Evolutionary conservation across 2,113 vertebrate species (phyloP), one percentile per base, ranked within the genome.

Genomic region (Rattus rattus): DNA sequence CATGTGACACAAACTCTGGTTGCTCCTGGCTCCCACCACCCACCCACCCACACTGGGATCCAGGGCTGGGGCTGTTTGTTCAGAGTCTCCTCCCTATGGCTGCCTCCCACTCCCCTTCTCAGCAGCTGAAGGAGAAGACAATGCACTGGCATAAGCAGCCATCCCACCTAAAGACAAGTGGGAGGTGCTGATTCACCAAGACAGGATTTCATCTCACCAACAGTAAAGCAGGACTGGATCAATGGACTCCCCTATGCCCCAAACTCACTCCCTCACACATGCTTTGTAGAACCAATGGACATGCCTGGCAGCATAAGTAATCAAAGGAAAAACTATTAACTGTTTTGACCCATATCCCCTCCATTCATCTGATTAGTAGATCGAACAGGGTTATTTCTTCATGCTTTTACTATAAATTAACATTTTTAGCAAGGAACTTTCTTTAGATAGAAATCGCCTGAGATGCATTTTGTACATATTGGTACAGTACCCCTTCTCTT

Each of bases 101-200:
- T 75, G 94, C 97, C 92, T 98, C 98, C 96, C 94, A 96, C 97
- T 95, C 65, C 84, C 95, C 85, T 20, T 39, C 28, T 56, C 20
- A 80, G 93, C 92, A 97, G 93, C 84, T 96, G 97, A 97, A 94
- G 94, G 92, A 92, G 63, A 88, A 98, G 97, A 98, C 94, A 95
- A 94, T 89, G 96, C 65, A 92, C 36, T 92, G 97, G 94, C 90
- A 98, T 16, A 72, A 93, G 94, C 65, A 97, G 91, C 94, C 91
- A 73, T 96, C 97, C 97, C 88, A 95, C 95, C 91, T 96, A 61
- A 63, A 88, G 81, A 84, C 72, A 95, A 97, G 81, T 95, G 90
- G 95, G 95, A 94, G 96, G 95, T 65, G 67, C 92, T 98, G 95
- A 94, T 81, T 76, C 94, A 96, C 9, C 59, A 33, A 90, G 13